Conservation (phyloP, 2,888 invertebrate species). For the Strigamia maritima region DNA sequence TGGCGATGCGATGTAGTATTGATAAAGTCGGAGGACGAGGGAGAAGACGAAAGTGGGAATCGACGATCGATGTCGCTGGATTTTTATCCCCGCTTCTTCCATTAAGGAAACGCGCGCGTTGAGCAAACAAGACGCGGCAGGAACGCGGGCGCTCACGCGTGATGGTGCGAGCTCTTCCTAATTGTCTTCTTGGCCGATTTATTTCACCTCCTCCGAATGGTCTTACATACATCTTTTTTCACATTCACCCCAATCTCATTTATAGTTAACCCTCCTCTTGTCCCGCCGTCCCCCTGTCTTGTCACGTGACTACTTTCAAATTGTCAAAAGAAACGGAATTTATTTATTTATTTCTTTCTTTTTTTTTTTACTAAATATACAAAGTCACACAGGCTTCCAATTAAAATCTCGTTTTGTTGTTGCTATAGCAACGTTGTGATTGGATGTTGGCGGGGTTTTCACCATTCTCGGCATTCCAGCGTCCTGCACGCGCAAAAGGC, state of each 20-base stretch:
- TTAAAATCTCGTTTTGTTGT: not conserved
- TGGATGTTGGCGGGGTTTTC: not conserved
- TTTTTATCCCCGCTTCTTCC: not conserved
- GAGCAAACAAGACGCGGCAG: constrained; percentile 11
- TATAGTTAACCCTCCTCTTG: too few relatives aligned
- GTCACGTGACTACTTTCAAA: too few relatives aligned
- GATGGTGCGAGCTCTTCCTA: not conserved
- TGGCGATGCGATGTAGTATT: not conserved
- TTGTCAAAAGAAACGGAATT: too few relatives aligned
- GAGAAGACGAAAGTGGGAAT: not conserved
- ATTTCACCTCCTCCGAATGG: not conserved
- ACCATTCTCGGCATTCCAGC: not conserved
- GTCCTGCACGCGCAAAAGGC: not conserved
- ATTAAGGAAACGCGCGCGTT: not conserved
- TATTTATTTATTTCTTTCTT: too few relatives aligned
- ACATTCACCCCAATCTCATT: too few relatives aligned
- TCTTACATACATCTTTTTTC: too few relatives aligned
- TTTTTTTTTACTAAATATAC: too few relatives aligned
- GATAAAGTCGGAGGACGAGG: not conserved
- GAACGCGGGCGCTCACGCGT: not conserved
- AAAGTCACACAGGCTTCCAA: not conserved
- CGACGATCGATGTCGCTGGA: not conserved
- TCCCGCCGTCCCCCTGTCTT: too few relatives aligned
- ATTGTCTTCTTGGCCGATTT: constrained; percentile 1
- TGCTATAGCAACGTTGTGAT: not conserved